Evolutionary conservation across 1,140 invertebrate genomes (phyloP).

Genomic region (Drosophila dunni): DNA sequence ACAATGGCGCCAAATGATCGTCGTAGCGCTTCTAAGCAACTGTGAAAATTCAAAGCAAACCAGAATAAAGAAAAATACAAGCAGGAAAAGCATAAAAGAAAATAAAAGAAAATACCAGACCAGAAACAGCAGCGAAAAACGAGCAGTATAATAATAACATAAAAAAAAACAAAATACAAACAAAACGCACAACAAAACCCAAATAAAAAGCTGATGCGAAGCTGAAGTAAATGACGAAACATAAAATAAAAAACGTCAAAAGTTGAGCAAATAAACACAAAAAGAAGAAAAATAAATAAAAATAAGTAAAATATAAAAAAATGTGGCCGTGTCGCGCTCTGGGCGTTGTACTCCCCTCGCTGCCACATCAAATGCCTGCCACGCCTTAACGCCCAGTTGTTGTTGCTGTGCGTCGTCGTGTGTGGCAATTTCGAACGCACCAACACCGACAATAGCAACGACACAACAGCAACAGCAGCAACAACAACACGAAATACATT

Average conservation of each 20-base stretch:
- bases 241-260: slow-evolving; percentile 67
- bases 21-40: slow-evolving; percentile 38
- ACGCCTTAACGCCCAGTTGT: slow-evolving; percentile 44
- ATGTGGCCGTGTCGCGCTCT: slow-evolving; percentile 33
- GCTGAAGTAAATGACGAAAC: slow-evolving; percentile 51
- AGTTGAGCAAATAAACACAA: slow-evolving; percentile 59
- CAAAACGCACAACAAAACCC: slow-evolving; percentile 31
- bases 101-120: slow-evolving; percentile 45
- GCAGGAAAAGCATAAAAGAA: slow-evolving; percentile 44
- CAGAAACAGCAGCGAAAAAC: slow-evolving; percentile 31
- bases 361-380: slow-evolving; percentile 26
- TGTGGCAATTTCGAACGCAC: slow-evolving; percentile 48
- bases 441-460: slow-evolving; percentile 43
- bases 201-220: slow-evolving; percentile 35
- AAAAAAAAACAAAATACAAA: slow-evolving; percentile 15
- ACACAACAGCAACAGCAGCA: slow-evolving; percentile 49
- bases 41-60: slow-evolving; percentile 66
- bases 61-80: slow-evolving; percentile 54
- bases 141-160: slow-evolving; percentile 22
- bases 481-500: slow-evolving; percentile 53
- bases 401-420: slow-evolving; percentile 25
- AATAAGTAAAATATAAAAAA: slow-evolving; percentile 19
- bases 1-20: slow-evolving; percentile 64
- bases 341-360: slow-evolving; percentile 2
- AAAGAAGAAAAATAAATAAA: slow-evolving; percentile 44